Conservation (phyloP, 1,140 invertebrate species). For the Drosophila santomea region DNA sequence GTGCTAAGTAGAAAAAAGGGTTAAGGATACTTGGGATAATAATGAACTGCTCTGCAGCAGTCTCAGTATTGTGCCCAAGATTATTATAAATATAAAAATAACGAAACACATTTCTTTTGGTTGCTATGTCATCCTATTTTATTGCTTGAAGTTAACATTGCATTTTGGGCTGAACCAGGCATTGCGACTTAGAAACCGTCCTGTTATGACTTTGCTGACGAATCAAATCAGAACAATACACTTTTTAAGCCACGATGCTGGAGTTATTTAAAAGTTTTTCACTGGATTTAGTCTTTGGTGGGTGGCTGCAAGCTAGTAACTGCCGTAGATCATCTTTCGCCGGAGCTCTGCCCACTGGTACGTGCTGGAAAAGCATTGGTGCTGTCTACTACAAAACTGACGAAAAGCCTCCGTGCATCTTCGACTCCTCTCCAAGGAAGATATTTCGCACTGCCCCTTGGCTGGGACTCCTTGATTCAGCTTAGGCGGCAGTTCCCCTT, state of each 20-base stretch:
- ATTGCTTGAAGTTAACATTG: neutral
- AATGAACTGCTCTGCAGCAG: conserved; percentile 19
- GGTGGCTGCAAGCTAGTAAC: conserved; percentile 1
- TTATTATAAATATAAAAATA: too few relatives aligned
- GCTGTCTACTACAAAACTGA: neutral
- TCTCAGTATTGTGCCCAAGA: too few relatives aligned
- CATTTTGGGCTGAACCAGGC: neutral
- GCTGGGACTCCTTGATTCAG: too few relatives aligned
- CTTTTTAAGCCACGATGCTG: neutral
- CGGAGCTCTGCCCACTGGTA: conserved; percentile 40
- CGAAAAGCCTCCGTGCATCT: neutral
- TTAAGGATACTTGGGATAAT: conserved; percentile 49
- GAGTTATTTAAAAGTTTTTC: too few relatives aligned
- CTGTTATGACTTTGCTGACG: neutral
- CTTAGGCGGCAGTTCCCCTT: neutral
- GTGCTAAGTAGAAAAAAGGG: conserved; percentile 60
- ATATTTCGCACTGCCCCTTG: neutral
- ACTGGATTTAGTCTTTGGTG: too few relatives aligned
- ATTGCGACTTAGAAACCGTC: neutral
- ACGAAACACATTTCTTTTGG: neutral
- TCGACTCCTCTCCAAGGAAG: neutral
- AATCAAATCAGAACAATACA: neutral
- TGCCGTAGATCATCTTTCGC: conserved; percentile 32
- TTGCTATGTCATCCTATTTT: neutral
- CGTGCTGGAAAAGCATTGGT: neutral